These are phyloP conservation scores for Drosophila lacertosa DNA, from an alignment of 1,140 invertebrate species.

Conservation along the genomic window DNA sequence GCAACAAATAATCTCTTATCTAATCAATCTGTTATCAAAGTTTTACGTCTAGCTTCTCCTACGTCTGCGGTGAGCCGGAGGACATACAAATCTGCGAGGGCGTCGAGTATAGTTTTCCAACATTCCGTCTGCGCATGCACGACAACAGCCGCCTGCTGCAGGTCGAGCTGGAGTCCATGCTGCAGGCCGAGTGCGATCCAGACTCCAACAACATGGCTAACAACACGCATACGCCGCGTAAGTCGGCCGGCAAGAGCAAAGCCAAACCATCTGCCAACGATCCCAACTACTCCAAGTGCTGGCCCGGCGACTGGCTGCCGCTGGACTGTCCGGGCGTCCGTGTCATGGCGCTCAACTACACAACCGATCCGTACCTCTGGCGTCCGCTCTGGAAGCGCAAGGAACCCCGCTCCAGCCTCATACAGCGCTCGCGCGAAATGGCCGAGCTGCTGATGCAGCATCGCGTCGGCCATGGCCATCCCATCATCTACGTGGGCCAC, in stretches of 20 bases:
- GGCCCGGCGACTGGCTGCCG: conserved; percentile 89
- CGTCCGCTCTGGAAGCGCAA: conserved; percentile 88
- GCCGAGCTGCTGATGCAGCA: conserved; percentile 86
- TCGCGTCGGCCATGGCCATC: conserved; percentile 86
- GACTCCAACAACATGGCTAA: no score
- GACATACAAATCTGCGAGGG: conserved; percentile 76
- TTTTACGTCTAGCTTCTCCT: conserved; percentile 49
- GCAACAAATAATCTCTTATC: no score
- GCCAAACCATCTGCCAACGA: conserved; percentile 67
- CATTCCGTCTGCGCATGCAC: conserved; percentile 76
- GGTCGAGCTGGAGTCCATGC: conserved; percentile 62
- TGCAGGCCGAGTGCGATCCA: conserved; percentile 40
- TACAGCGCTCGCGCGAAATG: conserved; percentile 88
- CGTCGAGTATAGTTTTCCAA: conserved; percentile 79
- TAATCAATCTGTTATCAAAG: background rate
- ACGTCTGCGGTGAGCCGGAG: conserved; percentile 67
- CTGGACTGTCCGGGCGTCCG: conserved; percentile 88
- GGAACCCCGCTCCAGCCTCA: conserved; percentile 86
- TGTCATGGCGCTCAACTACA: conserved; percentile 89
- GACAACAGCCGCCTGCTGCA: conserved; percentile 62
- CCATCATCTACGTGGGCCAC: conserved; percentile 89
- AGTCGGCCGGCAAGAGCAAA: conserved; percentile 40
- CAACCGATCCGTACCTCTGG: conserved; percentile 89
- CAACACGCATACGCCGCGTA: conserved; percentile 26
- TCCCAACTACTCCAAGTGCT: conserved; percentile 86